phyloP scores from a whole-genome alignment of 2,797 vertebrate species.

The Schizopygopsis malacanthus region DNA sequence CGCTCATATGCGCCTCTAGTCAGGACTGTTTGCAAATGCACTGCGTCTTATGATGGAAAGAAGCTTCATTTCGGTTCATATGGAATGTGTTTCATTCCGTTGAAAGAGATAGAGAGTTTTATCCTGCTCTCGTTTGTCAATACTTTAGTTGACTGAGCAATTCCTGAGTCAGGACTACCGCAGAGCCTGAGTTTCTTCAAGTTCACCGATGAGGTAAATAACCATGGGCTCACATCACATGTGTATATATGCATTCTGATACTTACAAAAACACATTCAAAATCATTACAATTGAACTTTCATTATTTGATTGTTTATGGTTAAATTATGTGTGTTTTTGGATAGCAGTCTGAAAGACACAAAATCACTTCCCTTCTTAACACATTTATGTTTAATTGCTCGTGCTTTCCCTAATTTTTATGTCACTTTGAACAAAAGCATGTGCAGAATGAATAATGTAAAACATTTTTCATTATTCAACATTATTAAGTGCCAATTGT shows the following conservation, averaged over 20 bases:
- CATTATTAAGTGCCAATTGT: neutral
- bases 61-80: constrained; percentile 8
- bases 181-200: neutral
- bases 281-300: neutral
- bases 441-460: neutral
- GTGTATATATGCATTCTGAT: neutral
- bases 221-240: neutral
- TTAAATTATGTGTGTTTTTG: neutral
- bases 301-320: neutral
- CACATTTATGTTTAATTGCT: neutral
- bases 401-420: neutral
- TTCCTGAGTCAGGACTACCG: neutral
- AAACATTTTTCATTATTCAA: neutral
- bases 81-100: neutral
- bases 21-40: constrained; percentile 8
- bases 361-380: neutral
- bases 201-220: neutral
- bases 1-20: neutral
- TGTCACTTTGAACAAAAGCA: neutral
- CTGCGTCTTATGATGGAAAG: neutral
- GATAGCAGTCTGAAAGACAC: neutral
- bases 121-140: constrained; percentile 28
- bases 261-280: neutral
- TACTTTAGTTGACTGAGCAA: constrained; percentile 19
- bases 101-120: neutral